phyloP scores from a whole-genome alignment of 2,888 invertebrate species.

The Oligia latruncula region DNA sequence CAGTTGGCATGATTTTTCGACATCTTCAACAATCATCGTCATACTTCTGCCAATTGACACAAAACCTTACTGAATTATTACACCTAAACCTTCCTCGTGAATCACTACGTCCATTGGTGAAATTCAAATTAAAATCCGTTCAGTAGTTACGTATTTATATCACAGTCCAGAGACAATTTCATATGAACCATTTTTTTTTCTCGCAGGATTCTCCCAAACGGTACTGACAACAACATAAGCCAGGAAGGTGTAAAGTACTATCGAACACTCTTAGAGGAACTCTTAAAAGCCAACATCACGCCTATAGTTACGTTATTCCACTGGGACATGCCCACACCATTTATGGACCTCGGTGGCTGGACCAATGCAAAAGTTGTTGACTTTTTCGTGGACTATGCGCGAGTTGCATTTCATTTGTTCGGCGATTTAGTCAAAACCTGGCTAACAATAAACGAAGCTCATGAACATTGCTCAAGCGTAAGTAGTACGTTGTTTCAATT shows the following conservation, averaged over 20 bases:
- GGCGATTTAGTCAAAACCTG: conserved; percentile 92
- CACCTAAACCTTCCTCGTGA: too few relatives aligned
- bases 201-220: conserved; percentile 92
- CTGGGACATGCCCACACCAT: conserved; percentile 89
- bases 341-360: conserved; percentile 89
- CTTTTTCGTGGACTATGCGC: conserved; percentile 89
- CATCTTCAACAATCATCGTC: too few relatives aligned
- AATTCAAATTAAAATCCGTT: not conserved
- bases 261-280: conserved; percentile 92
- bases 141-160: not conserved
- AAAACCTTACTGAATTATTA: too few relatives aligned
- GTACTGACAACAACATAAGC: conserved; percentile 92
- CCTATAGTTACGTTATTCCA: conserved; percentile 93
- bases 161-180: not conserved
- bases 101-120: not conserved
- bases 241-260: conserved; percentile 94
- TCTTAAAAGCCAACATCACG: conserved; percentile 91
- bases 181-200: not conserved
- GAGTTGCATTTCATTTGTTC: conserved; percentile 87
- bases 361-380: conserved; percentile 87
- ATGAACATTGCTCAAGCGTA: conserved; percentile 85
- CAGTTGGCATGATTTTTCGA: too few relatives aligned
- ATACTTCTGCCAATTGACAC: too few relatives aligned
- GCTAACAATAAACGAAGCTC: conserved; percentile 94
- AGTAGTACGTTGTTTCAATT: conserved; percentile 68